phyloP scores from a whole-genome alignment of 2,113 vertebrate species.

The Numenius arquata region DNA sequence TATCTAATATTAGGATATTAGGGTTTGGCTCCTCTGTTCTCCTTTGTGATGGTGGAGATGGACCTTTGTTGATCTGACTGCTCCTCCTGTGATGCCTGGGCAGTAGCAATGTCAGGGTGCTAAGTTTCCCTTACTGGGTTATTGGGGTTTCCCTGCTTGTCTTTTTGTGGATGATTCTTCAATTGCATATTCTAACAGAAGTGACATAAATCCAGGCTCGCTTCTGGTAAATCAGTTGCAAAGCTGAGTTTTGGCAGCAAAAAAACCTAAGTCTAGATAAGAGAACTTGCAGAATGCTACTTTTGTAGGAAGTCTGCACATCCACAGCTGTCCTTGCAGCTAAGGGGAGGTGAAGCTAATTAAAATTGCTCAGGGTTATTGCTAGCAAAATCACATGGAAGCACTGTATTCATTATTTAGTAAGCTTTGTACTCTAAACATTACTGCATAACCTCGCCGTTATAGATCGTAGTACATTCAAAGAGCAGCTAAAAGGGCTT shows the following conservation, averaged over 20 bases:
- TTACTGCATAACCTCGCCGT: background rate
- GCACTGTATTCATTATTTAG: constrained; percentile 33
- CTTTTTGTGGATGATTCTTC: background rate
- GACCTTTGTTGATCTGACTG: background rate
- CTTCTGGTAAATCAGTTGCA: background rate
- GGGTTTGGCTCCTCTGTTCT: background rate
- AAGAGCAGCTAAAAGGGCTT: constrained; percentile 27
- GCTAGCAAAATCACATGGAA: constrained; percentile 22
- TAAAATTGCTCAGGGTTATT: constrained; percentile 26
- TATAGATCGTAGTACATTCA: constrained; percentile 1
- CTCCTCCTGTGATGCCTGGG: background rate
- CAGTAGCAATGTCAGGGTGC: background rate
- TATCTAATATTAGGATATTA: background rate
- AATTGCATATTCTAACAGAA: background rate
- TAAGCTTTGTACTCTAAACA: constrained; percentile 12
- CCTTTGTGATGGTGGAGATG: background rate
- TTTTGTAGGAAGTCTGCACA: background rate
- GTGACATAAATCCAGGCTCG: background rate
- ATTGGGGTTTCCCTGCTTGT: background rate
- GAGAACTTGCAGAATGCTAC: background rate
- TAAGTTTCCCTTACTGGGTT: background rate
- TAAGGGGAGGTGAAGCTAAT: constrained; percentile 41
- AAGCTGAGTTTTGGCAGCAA: background rate
- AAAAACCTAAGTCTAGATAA: background rate
- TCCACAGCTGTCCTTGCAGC: background rate